phyloP scores from a whole-genome alignment of 2,113 vertebrate species.

The Gambusia affinis region DNA sequence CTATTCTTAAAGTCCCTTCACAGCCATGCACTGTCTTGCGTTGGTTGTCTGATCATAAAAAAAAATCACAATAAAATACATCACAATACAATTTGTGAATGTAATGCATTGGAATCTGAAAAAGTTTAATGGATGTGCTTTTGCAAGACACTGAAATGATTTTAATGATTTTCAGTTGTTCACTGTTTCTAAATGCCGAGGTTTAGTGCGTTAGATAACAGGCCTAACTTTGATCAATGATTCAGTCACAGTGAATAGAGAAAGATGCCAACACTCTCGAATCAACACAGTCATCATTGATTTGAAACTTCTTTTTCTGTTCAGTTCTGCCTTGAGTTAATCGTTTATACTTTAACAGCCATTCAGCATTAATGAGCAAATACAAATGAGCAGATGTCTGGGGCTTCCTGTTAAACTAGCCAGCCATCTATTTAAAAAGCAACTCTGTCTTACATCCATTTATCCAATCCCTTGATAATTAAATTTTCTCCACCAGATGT shows the following conservation, averaged over 20 bases:
- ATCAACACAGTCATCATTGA: background rate
- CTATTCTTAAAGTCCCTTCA: background rate
- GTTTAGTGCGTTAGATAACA: background rate
- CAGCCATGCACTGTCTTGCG: background rate
- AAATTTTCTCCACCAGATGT: conserved; percentile 10
- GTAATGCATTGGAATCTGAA: background rate
- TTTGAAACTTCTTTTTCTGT: background rate
- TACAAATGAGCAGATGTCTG: background rate
- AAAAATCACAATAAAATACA: background rate
- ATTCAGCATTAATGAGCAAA: background rate
- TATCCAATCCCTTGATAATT: background rate
- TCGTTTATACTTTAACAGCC: background rate
- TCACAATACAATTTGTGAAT: background rate
- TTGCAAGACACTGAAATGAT: background rate
- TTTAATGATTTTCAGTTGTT: background rate
- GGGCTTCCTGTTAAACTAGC: background rate
- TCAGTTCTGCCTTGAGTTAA: background rate
- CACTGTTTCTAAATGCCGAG: background rate
- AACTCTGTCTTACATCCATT: background rate
- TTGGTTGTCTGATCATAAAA: background rate
- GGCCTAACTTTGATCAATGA: background rate
- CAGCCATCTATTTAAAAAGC: background rate
- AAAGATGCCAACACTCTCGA: background rate
- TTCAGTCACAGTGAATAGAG: background rate
- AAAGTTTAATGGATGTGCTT: background rate